Base-by-base conservation (phyloP, 2,888 invertebrate genomes). In the Lepetodrilus schrolli region DNA sequence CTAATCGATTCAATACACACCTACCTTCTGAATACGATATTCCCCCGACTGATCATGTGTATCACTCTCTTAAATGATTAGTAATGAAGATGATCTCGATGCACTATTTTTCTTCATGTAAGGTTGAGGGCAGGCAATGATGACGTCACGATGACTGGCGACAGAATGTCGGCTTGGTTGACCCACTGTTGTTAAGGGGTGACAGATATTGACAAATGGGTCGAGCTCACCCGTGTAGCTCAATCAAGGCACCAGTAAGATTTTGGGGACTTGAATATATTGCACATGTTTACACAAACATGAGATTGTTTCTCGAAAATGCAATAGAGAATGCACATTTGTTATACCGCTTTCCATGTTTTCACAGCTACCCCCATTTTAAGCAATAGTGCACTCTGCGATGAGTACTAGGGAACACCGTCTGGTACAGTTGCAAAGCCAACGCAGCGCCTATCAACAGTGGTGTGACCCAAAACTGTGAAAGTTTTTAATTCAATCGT, bases 141-240 rank as follows among this genome's bases (percentile, higher is more conserved):
- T 88, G 86, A 88, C 84, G 86, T 86, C 86, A 86, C 80, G 76
- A 69, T 70, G 73, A 79, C 74, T 82, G 87, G 88, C 86, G 88
- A 88, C 88, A 83, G 80, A 71, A 74, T 79, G 87, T 84, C 86
- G 85, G 82, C 79, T 21, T 37, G 69, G 26, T 23, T 74, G 72
- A 72, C 50, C 74, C 74, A 76, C 72, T 51, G 48, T n/a, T 50
- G 50, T 36, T 8, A 58, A 30, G 49, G 74, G 76, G 76, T 69
- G 48, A 72, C 37, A 51, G 51, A 43, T 58, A 43, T 71, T 58
- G 26, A 65, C 71, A 43, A 36, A 51, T 38, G 30, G 72, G 65
- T 66, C 34, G 30, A 17, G 5, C 23, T 23, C 30, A 66, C 21
- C 36, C 49, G 17, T 66, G 66, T 66, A 37, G 48, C 36, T 21